These are phyloP conservation scores for Ochropleura plecta DNA, from an alignment of 2,888 invertebrate species.

Conservation along the genomic window DNA sequence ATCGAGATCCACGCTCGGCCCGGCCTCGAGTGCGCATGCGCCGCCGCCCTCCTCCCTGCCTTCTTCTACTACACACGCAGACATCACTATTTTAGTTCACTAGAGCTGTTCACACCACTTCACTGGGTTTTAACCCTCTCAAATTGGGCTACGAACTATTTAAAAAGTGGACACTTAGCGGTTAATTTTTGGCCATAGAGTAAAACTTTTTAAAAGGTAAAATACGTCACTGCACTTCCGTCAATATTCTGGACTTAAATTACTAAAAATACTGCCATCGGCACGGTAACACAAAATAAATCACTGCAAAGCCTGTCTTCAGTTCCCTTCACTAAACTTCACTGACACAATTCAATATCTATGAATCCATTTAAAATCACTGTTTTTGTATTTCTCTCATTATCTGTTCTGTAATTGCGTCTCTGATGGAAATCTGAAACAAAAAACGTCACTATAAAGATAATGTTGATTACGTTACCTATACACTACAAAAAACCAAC, in stretches of 20 bases:
- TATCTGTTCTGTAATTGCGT: constrained; percentile 19
- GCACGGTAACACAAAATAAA: not conserved
- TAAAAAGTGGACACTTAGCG: not conserved
- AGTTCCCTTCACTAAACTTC: constrained; percentile 9
- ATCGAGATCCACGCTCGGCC: constrained; percentile 68
- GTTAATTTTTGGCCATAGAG: constrained; percentile 6
- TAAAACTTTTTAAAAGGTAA: not conserved
- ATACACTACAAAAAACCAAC: not conserved
- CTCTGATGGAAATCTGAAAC: constrained; percentile 51
- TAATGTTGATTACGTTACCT: constrained; percentile 5
- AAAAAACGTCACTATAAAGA: constrained; percentile 47
- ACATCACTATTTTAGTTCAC: constrained; percentile 80
- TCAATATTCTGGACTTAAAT: constrained; percentile 20
- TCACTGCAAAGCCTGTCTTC: not conserved
- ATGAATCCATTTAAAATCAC: constrained; percentile 13
- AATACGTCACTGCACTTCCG: constrained; percentile 24
- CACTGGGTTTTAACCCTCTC: not conserved
- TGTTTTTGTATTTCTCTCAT: constrained; percentile 29
- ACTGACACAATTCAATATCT: constrained; percentile 30
- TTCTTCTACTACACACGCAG: constrained; percentile 86
- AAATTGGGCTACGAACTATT: not conserved
- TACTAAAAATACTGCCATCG: not conserved
- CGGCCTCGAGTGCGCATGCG: constrained; percentile 68
- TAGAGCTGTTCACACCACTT: constrained; percentile 17
- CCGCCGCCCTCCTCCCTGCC: constrained; percentile 84